phyloP scores from a whole-genome alignment of 2,113 vertebrate species.

The Lanius ludovicianus region DNA sequence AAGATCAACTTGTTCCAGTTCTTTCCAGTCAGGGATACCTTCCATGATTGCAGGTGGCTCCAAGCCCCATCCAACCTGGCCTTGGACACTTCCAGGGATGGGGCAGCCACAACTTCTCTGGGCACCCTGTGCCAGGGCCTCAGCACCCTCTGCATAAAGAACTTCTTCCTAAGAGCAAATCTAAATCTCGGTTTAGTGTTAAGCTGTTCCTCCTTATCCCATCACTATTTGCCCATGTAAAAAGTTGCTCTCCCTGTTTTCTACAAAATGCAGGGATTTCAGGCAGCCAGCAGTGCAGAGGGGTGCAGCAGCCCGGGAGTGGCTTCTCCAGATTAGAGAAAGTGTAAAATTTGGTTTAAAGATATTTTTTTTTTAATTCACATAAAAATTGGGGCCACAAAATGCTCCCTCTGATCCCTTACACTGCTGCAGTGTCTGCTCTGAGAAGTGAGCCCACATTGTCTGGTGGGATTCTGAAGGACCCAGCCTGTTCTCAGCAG shows the following conservation, averaged over 20 bases:
- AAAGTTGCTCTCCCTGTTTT: background rate
- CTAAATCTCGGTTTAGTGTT: background rate
- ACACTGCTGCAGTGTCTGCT: background rate
- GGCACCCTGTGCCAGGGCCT: background rate
- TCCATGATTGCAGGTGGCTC: background rate
- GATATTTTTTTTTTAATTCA: background rate
- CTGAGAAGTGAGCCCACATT: rapidly evolving
- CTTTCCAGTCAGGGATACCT: background rate
- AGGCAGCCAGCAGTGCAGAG: background rate
- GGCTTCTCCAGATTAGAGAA: background rate
- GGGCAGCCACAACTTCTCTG: background rate
- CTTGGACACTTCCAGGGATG: background rate
- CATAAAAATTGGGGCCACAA: background rate
- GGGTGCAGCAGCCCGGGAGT: background rate
- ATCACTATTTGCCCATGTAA: background rate
- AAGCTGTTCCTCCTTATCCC: background rate
- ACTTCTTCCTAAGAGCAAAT: background rate
- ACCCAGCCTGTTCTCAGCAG: background rate
- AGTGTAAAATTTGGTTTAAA: background rate
- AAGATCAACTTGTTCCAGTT: background rate
- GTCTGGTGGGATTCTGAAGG: background rate
- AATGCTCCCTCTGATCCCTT: background rate
- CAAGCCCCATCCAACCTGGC: background rate
- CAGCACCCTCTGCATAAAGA: background rate
- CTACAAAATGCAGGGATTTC: rapidly evolving